Conservation (phyloP, 2,113 vertebrate genomes). For the Chaetorhynchus papuensis region DNA sequence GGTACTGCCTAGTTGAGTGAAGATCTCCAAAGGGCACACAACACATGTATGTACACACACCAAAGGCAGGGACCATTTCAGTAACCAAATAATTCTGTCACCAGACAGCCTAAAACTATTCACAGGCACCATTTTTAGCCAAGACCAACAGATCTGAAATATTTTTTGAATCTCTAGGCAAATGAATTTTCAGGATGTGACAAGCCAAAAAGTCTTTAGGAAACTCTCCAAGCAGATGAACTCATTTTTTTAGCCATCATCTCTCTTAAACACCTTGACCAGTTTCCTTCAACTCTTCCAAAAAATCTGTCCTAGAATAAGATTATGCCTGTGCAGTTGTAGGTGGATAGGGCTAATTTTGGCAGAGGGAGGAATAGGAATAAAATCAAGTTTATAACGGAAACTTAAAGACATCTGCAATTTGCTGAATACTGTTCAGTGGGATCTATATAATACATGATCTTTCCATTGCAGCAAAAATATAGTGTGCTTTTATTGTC, state of each 20-base stretch:
- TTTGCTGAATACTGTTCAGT: neutral
- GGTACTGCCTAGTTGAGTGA: neutral
- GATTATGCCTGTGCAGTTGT: constrained; percentile 30
- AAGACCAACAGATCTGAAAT: constrained; percentile 45
- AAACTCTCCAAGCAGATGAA: constrained; percentile 50
- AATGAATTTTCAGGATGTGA: constrained; percentile 39
- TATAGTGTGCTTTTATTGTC: neutral
- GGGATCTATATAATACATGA: neutral
- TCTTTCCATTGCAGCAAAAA: constrained; percentile 20
- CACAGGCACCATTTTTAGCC: constrained; percentile 38
- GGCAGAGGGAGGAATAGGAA: neutral
- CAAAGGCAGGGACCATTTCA: neutral
- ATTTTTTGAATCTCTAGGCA: constrained; percentile 4
- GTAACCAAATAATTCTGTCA: constrained; percentile 56
- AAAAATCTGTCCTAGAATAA: constrained; percentile 35
- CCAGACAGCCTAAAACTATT: constrained; percentile 36
- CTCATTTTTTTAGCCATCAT: constrained; percentile 22
- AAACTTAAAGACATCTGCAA: constrained; percentile 26
- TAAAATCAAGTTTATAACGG: constrained; percentile 1
- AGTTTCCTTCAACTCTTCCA: constrained; percentile 48
- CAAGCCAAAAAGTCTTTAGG: constrained; percentile 28
- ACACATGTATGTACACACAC: neutral
- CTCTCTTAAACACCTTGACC: constrained; percentile 56
- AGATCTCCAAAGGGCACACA: neutral
- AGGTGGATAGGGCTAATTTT: constrained; percentile 33